phyloP scores from a whole-genome alignment of 2,797 vertebrate genomes.

The Psittacula derbiana region DNA sequence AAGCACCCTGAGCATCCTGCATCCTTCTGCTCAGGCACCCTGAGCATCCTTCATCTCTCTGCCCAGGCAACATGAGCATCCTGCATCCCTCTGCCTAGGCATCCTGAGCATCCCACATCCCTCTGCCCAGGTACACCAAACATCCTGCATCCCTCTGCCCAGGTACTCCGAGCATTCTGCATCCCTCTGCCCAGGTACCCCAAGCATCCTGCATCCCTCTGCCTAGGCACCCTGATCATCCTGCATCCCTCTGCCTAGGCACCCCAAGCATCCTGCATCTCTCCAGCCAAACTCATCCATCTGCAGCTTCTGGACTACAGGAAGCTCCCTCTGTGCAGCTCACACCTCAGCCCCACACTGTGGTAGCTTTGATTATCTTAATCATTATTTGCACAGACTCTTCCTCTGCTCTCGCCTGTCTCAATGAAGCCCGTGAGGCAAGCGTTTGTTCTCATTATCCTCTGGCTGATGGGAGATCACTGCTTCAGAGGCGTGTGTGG shows the following conservation, averaged over 20 bases:
- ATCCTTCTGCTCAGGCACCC: too few relatives aligned
- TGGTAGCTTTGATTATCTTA: not conserved
- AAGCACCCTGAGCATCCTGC: not conserved
- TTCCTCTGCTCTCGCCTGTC: accelerated
- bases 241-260: not conserved
- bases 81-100: too few relatives aligned
- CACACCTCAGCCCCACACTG: not conserved
- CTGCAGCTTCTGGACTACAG: not conserved
- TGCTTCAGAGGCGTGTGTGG: not conserved
- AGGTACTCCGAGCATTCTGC: not conserved
- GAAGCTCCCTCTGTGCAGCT: not conserved
- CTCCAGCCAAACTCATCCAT: not conserved
- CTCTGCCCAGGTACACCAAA: not conserved
- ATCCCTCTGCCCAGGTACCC: not conserved
- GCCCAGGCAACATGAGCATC: too few relatives aligned
- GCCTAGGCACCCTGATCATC: accelerated
- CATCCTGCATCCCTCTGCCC: not conserved
- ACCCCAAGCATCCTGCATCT: not conserved
- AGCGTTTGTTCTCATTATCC: not conserved
- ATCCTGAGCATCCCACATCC: too few relatives aligned
- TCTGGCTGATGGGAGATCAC: not conserved
- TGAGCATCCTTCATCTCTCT: not conserved
- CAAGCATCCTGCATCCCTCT: not conserved
- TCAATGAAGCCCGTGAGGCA: accelerated
- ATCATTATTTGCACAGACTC: not conserved